Evolutionary conservation across 2,888 invertebrate species (phyloP), one percentile per base, ranked within the genome.

Genomic region (Lysandra coridon): DNA sequence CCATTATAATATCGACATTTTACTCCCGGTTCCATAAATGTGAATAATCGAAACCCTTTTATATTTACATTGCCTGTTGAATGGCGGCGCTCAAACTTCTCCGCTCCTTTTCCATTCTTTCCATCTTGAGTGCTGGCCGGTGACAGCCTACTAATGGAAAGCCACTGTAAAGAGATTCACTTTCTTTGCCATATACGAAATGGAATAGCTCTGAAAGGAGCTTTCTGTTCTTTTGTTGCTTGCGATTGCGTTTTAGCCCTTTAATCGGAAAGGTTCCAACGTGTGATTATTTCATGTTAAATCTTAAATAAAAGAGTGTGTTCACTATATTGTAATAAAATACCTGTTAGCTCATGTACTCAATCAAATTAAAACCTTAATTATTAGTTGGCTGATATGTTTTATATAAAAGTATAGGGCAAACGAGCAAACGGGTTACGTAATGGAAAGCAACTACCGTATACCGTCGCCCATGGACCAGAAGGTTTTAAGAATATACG

Each of bases 101-200:
- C 85, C 74, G 83, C 80, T 82, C 82, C 85, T 85, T 85, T 87
- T 87, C 85, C 84, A 85, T 87, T 85, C 84, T 85, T 87, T 86
- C 85, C 87, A 87, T 86, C 88, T 88, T 87, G 86, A 87, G 84
- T 85, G 83, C 81, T 82, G 85, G 83, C 81, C 86, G 86, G 88
- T 92, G 92, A 92, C 92, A 92, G 90, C 83, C 86, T 88, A 85
- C 91, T 92, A 93, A 93, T 93, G 93, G 92, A 92, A 92, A 89
- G 88, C 87, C 87, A 87, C 88, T 85, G 86, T 84, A 86, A 85
- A 86, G 84, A 85, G 88, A 88, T 90, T 87, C 90, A 84, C 85
- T 87, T 87, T 88, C 88, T 87, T 87, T 84, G 81, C 81, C 83
- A 83, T 87, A 82, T 83, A 86, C 84, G 85, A 88, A 89, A 91